phyloP scores from a whole-genome alignment of 2,797 vertebrate genomes.

The Sebastes iracundus region DNA sequence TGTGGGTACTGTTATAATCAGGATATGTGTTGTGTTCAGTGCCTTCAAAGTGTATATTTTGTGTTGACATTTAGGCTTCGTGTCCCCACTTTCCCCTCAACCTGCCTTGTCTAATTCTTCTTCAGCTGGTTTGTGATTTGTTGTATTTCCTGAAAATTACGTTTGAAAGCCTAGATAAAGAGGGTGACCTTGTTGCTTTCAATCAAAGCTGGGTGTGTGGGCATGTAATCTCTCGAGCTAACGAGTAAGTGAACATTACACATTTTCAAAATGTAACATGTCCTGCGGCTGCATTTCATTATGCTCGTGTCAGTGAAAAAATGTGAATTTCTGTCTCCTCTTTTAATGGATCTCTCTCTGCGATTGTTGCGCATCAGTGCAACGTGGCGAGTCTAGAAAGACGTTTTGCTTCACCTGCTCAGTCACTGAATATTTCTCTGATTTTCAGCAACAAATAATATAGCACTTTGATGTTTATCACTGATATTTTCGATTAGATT shows the following conservation, averaged over 20 bases:
- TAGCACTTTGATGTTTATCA: neutral
- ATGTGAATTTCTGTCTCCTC: neutral
- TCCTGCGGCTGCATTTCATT: neutral
- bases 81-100: neutral
- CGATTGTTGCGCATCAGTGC: neutral
- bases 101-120: neutral
- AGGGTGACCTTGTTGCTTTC: neutral
- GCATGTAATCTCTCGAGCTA: neutral
- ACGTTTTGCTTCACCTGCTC: neutral
- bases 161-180: neutral
- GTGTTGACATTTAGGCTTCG: neutral
- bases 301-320: neutral
- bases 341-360: neutral
- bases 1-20: neutral
- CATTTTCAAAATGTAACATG: neutral
- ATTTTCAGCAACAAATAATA: neutral
- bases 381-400: neutral
- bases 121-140: neutral
- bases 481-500: neutral
- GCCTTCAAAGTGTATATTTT: neutral
- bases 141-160: neutral
- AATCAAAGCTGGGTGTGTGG: neutral
- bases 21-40: neutral
- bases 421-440: neutral
- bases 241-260: neutral